Evolutionary conservation across 2,797 vertebrate species (phyloP).

Genomic region (Distichodus sexfasciatus): DNA sequence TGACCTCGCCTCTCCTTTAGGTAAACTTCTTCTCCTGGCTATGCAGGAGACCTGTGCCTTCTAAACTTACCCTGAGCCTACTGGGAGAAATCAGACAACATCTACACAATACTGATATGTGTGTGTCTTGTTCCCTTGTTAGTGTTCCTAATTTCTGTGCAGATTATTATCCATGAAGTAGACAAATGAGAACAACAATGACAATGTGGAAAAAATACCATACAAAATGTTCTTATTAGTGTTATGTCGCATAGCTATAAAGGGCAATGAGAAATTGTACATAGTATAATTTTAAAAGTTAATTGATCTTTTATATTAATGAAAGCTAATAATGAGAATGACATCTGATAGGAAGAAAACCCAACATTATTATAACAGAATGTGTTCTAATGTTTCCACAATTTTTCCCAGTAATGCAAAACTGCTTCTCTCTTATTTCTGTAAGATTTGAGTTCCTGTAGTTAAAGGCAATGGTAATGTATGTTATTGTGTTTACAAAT

Average conservation of each 20-base stretch:
- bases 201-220: neutral
- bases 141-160: slow-evolving; percentile 18
- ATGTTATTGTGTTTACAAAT: neutral
- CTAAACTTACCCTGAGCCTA: slow-evolving; percentile 38
- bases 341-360: neutral
- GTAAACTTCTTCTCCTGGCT: slow-evolving; percentile 58
- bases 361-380: neutral
- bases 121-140: slow-evolving; percentile 25
- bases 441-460: too few species aligned
- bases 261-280: too few species aligned
- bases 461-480: too few species aligned
- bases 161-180: slow-evolving; percentile 18
- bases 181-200: neutral
- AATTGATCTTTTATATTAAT: too few species aligned
- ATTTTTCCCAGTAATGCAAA: too few species aligned
- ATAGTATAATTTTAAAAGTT: too few species aligned
- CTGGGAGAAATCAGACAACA: slow-evolving; percentile 47
- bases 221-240: too few species aligned
- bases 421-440: too few species aligned
- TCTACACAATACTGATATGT: slow-evolving; percentile 46
- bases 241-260: too few species aligned
- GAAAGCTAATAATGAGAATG: neutral
- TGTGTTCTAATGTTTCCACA: neutral
- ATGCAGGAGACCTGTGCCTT: slow-evolving; percentile 55
- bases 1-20: slow-evolving; percentile 61